Conservation (phyloP, 1,140 invertebrate species). For the Lanistes nyassanus region DNA sequence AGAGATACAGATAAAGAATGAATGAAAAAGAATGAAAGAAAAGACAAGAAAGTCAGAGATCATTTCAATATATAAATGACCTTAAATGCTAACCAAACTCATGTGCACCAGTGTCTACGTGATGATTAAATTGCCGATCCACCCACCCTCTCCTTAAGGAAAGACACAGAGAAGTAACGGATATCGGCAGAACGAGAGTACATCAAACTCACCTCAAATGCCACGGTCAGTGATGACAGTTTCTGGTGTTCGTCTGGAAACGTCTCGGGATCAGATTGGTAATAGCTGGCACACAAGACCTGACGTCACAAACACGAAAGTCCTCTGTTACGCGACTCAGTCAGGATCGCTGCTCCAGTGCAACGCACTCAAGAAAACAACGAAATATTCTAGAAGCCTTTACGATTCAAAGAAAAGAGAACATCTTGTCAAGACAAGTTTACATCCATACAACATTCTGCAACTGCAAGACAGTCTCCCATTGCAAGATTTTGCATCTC, state of each 20-base stretch:
- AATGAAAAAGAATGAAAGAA: conserved; percentile 1
- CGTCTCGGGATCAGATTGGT: conserved; percentile 45
- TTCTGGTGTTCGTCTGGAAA: conserved; percentile 49
- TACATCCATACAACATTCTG: too few species aligned
- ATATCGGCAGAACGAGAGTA: too few species aligned
- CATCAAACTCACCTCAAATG: conserved; percentile 49
- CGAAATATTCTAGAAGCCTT: too few species aligned
- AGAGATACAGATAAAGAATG: conserved; percentile 2
- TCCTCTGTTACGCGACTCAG: background rate
- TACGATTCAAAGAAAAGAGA: too few species aligned
- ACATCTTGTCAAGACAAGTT: too few species aligned
- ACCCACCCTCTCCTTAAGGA: too few species aligned
- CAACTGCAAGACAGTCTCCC: too few species aligned
- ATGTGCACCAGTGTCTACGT: background rate
- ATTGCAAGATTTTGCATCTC: too few species aligned
- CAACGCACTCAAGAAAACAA: too few species aligned
- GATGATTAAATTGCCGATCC: background rate
- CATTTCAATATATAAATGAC: background rate
- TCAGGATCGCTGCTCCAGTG: too few species aligned
- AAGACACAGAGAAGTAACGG: too few species aligned
- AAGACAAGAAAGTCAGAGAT: conserved; percentile 2
- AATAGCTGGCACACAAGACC: conserved; percentile 57
- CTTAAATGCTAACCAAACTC: background rate
- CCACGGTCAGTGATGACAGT: conserved; percentile 48
- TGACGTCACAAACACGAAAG: conserved; percentile 30